These are phyloP conservation scores for Palythoa grandis DNA, from an alignment of 92 coral and sea anemone genomes.

Conservation along the genomic window DNA sequence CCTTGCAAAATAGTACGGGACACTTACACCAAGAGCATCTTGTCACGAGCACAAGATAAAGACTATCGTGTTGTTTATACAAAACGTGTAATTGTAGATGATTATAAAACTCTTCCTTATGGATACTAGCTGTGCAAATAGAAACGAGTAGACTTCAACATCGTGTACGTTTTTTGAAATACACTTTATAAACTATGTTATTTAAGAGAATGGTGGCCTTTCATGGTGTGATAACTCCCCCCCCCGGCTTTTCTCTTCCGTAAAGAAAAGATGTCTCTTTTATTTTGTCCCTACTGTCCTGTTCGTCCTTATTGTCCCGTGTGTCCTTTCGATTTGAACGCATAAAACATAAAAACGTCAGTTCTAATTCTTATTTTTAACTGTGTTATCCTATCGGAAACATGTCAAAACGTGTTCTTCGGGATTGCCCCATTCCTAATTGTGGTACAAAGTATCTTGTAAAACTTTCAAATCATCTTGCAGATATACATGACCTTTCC, in stretches of 20 bases:
- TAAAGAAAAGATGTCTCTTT: conserved; percentile 30
- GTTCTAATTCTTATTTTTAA: not conserved
- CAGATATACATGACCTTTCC: conserved; percentile 40
- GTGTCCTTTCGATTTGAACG: conserved; percentile 22
- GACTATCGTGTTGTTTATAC: conserved; percentile 54
- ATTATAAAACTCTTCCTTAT: conserved; percentile 16
- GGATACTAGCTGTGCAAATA: not conserved
- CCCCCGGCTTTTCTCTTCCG: conserved; percentile 29
- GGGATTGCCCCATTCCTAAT: conserved; percentile 43
- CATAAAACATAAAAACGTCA: conserved; percentile 9
- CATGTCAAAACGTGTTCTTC: conserved; percentile 36
- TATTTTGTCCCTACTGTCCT: conserved; percentile 24
- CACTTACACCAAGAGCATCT: conserved; percentile 18
- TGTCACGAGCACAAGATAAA: conserved; percentile 25
- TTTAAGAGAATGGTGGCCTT: conserved; percentile 15
- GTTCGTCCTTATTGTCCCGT: conserved; percentile 33
- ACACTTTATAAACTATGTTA: conserved; percentile 11
- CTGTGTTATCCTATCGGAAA: conserved; percentile 24
- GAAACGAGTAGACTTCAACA: not conserved
- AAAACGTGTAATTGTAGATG: conserved; percentile 39
- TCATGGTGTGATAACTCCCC: conserved; percentile 22
- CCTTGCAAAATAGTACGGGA: conserved; percentile 47
- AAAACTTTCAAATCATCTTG: conserved; percentile 41
- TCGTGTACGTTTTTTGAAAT: not conserved
- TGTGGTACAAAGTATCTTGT: conserved; percentile 34